Percentiles rank a stretch among this genome's conserved stretches.
Conservation (phyloP, 2,888 invertebrate genomes). For the Lucinisca nassula region DNA sequence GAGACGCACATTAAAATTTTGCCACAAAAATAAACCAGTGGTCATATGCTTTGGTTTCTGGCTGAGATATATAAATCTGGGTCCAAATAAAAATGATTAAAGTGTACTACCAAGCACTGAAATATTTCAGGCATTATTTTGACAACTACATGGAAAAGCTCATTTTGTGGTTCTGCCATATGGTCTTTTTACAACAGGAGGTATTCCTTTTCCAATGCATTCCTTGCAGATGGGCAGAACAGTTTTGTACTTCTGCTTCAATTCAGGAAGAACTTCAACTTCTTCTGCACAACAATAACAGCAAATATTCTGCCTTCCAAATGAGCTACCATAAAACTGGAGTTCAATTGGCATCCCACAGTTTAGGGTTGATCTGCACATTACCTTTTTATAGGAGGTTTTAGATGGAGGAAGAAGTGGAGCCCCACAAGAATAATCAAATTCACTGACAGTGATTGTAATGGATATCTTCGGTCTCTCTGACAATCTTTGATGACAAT, state of each 20-base stretch:
- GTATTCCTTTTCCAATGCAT: neutral
- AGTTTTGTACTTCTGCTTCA: neutral
- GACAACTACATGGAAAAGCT: neutral
- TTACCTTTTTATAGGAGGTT: neutral
- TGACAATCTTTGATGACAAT: neutral
- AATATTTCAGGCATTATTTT: neutral
- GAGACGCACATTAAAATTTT: neutral
- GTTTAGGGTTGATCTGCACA: neutral
- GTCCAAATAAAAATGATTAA: neutral
- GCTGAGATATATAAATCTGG: neutral
- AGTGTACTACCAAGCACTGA: neutral
- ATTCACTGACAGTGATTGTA: neutral
- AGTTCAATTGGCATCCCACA: conserved; percentile 17
- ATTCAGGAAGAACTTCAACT: neutral
- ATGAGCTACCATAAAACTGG: neutral
- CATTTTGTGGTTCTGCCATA: conserved; percentile 2
- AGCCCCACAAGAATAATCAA: conserved; percentile 6
- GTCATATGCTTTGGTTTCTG: neutral
- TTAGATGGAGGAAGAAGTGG: neutral
- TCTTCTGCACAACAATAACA: neutral
- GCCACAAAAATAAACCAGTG: no score
- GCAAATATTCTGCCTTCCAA: neutral
- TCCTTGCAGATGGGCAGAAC: conserved; percentile 19
- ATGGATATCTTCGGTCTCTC: neutral
- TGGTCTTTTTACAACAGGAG: neutral